A percentile compares a stretch with the other conserved stretches of the same genome.
These are phyloP conservation scores for Charaxes varanes DNA, from an alignment of 1,140 invertebrate species.

Conservation along the genomic window DNA sequence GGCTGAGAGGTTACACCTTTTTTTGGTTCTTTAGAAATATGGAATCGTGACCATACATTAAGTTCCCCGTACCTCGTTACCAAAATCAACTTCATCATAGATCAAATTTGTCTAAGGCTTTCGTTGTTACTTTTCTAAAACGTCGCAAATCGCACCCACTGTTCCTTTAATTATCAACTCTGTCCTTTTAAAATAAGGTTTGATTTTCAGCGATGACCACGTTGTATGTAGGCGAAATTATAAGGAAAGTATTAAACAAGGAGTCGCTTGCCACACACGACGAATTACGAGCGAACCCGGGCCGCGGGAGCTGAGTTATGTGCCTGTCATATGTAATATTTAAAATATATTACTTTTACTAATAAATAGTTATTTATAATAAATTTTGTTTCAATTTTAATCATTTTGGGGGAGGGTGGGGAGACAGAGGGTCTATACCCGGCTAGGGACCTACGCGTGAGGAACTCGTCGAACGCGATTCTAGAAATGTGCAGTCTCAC, in stretches of 20 bases:
- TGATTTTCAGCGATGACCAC: constrained; percentile 5
- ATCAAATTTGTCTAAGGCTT: constrained; percentile 69
- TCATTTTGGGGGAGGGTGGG: too few species aligned
- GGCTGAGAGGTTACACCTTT: too few species aligned
- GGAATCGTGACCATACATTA: constrained; percentile 54
- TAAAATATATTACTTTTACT: constrained; percentile 40
- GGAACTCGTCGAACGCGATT: too few species aligned
- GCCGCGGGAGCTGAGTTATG: constrained; percentile 49
- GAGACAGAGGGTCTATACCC: too few species aligned
- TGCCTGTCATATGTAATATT: constrained; percentile 52
- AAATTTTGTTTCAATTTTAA: too few species aligned
- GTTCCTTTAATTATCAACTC: constrained; percentile 13
- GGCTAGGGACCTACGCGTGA: too few species aligned
- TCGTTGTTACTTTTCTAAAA: constrained; percentile 25
- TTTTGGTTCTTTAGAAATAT: constrained; percentile 55
- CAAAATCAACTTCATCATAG: constrained; percentile 68
- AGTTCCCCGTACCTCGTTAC: constrained; percentile 54
- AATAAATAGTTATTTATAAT: too few species aligned
- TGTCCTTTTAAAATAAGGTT: constrained; percentile 8
- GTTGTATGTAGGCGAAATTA: constrained; percentile 7
- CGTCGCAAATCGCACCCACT: constrained; percentile 11
- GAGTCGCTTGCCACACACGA: constrained; percentile 64
- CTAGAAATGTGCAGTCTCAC: too few species aligned
- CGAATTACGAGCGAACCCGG: constrained; percentile 52
- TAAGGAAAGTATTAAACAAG: constrained; percentile 33